phyloP scores from a whole-genome alignment of 2,797 vertebrate species.

The Oceanodroma leucorhoa region DNA sequence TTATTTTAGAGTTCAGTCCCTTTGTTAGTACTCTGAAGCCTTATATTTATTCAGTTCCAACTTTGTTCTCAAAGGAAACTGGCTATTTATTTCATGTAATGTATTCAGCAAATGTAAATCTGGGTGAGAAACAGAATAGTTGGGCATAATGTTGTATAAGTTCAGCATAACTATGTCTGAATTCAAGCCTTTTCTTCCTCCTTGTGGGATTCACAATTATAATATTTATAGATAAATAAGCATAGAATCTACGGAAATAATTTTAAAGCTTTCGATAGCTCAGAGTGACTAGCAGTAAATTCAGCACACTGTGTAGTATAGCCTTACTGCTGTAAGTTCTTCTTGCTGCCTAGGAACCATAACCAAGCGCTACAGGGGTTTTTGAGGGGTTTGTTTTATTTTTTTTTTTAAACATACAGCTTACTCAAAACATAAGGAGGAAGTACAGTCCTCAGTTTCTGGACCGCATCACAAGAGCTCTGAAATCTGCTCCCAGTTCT shows the following conservation, averaged over 20 bases:
- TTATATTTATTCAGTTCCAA: constrained; percentile 42
- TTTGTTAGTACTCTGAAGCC: neutral
- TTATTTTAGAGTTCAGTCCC: neutral
- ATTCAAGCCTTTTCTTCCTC: neutral
- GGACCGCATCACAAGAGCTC: rapidly evolving
- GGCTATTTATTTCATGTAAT: constrained; percentile 53
- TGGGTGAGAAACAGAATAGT: constrained; percentile 9
- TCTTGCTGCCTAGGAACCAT: neutral
- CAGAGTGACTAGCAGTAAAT: neutral
- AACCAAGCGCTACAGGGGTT: neutral
- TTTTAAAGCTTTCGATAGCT: neutral
- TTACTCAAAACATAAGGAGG: neutral
- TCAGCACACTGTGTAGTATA: neutral
- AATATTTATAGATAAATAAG: constrained; percentile 41
- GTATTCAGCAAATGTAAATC: constrained; percentile 57
- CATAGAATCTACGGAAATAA: neutral
- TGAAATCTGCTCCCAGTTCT: neutral
- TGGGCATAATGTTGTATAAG: neutral
- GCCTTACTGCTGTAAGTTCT: neutral
- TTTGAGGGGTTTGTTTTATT: neutral
- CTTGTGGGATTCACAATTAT: neutral
- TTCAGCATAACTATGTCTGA: constrained; percentile 21
- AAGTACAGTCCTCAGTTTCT: neutral
- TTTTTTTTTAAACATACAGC: neutral
- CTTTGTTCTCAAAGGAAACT: constrained; percentile 19